A percentile compares a stretch with the other conserved stretches of the same genome.
phyloP scores from a whole-genome alignment of 2,888 invertebrate species.

The Ethmia dodecea region DNA sequence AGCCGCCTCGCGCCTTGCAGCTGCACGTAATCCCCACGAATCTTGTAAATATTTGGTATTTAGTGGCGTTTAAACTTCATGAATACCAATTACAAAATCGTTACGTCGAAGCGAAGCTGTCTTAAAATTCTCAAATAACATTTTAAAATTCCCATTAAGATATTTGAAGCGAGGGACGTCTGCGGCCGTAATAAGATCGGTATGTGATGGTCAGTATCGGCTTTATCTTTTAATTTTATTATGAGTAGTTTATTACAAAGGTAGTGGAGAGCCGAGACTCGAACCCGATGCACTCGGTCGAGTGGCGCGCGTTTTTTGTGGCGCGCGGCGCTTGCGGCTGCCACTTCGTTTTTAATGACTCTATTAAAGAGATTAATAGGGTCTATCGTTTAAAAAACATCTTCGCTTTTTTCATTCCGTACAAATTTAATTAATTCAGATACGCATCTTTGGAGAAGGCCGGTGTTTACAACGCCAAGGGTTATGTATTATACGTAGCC shows the following conservation, averaged over 20 bases:
- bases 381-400: slow-evolving; percentile 59
- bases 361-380: slow-evolving; percentile 74
- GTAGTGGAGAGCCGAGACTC: not conserved
- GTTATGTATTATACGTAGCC: slow-evolving; percentile 10
- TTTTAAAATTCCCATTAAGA: slow-evolving; percentile 47
- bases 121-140: slow-evolving; percentile 47
- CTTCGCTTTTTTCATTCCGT: slow-evolving; percentile 49
- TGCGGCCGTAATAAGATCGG: slow-evolving; percentile 31
- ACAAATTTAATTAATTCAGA: slow-evolving; percentile 73
- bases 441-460: slow-evolving; percentile 40
- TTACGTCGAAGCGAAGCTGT: slow-evolving; percentile 33
- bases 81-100: slow-evolving; percentile 41
- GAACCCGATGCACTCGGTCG: slow-evolving; percentile 8
- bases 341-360: slow-evolving; percentile 68
- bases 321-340: slow-evolving; percentile 43
- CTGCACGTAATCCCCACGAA: slow-evolving; percentile 10
- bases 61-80: slow-evolving; percentile 11
- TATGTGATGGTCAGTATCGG: slow-evolving; percentile 32
- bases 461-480: slow-evolving; percentile 4
- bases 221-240: slow-evolving; percentile 45
- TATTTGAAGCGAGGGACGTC: slow-evolving; percentile 36
- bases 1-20: slow-evolving; percentile 3
- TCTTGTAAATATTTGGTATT: slow-evolving; percentile 17
- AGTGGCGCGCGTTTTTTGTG: slow-evolving; percentile 24
- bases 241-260: slow-evolving; percentile 45